Evolutionary conservation across 2,888 invertebrate genomes (phyloP), one percentile per base, ranked within the genome.

Genomic region (Pandemis cinnamomeana): DNA sequence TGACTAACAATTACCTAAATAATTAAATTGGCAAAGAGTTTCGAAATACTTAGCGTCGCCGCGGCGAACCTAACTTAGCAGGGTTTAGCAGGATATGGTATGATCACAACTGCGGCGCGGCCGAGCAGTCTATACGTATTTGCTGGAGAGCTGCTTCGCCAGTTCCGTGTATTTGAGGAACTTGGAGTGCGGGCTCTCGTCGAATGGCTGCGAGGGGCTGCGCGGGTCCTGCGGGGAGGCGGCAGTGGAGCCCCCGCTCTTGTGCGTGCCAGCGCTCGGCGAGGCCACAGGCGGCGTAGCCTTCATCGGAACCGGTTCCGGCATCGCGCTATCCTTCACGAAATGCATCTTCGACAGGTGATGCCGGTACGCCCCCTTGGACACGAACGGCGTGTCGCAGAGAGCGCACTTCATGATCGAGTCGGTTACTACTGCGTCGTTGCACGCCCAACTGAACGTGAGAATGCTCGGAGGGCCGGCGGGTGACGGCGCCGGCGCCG

Each of bases 161-260:
- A 99, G 96, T 95, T 99, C 99, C 89, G 99, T 99, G 95, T 99
- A 99, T 95, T 99, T 99, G 83, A 99, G 96, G 95, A 99, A 99
- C 95, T 99, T 99, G 83, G 99, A 98, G 94, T 98, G 98, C 67
- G 98, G 98, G 89, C 98, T 98, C 92, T 98, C 98, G 86, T 98
- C 98, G 87, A 96, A 97, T 48, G 95, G 90, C 89, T 95, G 89
- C 87, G 95, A 89, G 77, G 96, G 95, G 80, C 95, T 95, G 77
- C 95, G 94, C 71, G 95, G 95, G 83, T 95, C 95, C 77, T 95
- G 95, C 63, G 95, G 95, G 8, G 93, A 93, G 11, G 92, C 87
- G 13, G 92, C 91, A 77, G 88, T 86, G 42, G 94, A 93, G 55
- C 93, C 90, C 8, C 89, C 86, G 78, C 90, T 86, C 85, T 91